Evolutionary conservation across 2,888 invertebrate species (phyloP).

Genomic region (Macropis europaea): DNA sequence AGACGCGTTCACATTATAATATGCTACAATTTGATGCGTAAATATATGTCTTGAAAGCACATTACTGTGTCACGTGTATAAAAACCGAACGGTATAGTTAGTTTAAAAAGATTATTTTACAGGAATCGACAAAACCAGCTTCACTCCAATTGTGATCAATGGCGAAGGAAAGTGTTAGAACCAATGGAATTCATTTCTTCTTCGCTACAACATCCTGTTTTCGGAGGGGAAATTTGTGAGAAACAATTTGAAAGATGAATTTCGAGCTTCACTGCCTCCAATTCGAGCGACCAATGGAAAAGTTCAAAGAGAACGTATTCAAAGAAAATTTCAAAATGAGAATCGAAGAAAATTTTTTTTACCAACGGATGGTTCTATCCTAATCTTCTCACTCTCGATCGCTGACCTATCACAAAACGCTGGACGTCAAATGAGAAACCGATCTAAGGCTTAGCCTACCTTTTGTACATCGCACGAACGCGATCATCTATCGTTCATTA

Average conservation of each 20-base stretch:
- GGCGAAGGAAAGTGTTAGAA: conserved; percentile 19
- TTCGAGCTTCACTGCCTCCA: no score
- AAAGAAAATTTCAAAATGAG: no score
- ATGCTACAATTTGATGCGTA: conserved; percentile 44
- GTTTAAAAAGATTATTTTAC: conserved; percentile 40
- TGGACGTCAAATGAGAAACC: conserved; percentile 16
- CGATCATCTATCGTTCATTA: conserved; percentile 1
- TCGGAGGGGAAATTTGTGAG: no score
- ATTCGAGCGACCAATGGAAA: no score
- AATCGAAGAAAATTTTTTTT: conserved; percentile 2
- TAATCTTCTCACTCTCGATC: background rate
- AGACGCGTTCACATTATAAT: conserved; percentile 33
- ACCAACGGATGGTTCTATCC: background rate
- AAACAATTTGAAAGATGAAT: no score
- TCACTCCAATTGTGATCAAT: conserved; percentile 54
- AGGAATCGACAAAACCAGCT: conserved; percentile 46
- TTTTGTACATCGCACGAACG: conserved; percentile 45
- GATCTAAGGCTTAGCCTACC: conserved; percentile 34
- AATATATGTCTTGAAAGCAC: conserved; percentile 42
- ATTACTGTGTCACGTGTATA: conserved; percentile 52
- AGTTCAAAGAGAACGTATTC: no score
- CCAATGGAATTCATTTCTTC: background rate
- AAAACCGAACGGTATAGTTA: conserved; percentile 52
- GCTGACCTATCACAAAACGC: conserved; percentile 27
- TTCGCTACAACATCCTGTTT: background rate